These are phyloP conservation scores for Tubulanus polymorphus DNA, from an alignment of 2,888 invertebrate species.

Conservation along the genomic window DNA sequence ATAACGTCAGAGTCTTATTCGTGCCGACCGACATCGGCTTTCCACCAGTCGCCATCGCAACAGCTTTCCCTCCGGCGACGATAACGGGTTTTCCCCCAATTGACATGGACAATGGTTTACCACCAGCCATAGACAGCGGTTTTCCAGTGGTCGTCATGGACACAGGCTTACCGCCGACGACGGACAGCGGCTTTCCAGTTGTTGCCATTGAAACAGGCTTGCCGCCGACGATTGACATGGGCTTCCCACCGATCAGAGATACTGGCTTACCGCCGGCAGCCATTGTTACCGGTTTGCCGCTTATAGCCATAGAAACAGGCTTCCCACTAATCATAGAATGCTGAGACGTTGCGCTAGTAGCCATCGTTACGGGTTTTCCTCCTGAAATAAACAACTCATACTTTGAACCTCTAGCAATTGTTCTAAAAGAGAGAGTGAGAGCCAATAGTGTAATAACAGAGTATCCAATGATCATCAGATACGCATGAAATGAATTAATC, in stretches of 20 bases:
- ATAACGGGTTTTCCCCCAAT: conserved; percentile 19
- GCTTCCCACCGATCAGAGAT: conserved; percentile 16
- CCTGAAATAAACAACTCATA: too few species aligned
- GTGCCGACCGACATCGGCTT: too few species aligned
- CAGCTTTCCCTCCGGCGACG: too few species aligned
- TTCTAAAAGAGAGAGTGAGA: too few species aligned
- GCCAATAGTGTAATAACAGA: too few species aligned
- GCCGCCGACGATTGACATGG: conserved; percentile 8
- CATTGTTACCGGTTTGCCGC: conserved; percentile 11
- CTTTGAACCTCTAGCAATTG: too few species aligned
- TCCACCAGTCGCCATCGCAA: too few species aligned
- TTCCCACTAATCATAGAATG: conserved; percentile 5
- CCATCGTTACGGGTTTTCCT: conserved; percentile 11
- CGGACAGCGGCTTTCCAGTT: too few species aligned
- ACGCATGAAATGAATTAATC: too few species aligned
- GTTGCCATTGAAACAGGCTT: neutral
- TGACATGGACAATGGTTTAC: conserved; percentile 16
- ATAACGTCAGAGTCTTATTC: too few species aligned
- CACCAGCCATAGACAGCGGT: conserved; percentile 10
- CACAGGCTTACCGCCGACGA: conserved; percentile 14
- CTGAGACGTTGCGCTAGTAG: neutral
- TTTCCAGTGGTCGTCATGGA: neutral
- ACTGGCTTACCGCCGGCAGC: neutral
- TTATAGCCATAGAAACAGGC: neutral
- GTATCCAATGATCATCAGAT: too few species aligned